Percentiles rank a stretch among this genome's conserved stretches.
Evolutionary conservation across 2,113 vertebrate genomes (phyloP).

Genomic region (Megaceryle maxima): DNA sequence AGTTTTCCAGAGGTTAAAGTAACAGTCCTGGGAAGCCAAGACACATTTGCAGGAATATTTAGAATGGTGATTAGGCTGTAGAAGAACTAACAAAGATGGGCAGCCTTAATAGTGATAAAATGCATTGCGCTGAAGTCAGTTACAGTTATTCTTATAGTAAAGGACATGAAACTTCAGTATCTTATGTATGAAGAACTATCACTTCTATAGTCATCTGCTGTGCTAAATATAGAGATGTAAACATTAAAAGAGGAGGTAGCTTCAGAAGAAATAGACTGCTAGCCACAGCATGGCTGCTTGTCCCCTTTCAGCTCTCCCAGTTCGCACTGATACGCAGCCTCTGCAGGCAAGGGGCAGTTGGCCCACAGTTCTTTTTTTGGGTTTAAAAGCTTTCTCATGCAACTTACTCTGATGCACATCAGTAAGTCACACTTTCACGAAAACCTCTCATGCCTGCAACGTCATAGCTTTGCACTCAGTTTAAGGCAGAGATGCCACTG

Average conservation of each 20-base stretch:
- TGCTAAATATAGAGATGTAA: background rate
- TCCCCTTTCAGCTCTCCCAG: background rate
- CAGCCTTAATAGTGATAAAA: background rate
- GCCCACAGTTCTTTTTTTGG: background rate
- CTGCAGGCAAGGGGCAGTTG: background rate
- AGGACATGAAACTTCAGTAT: background rate
- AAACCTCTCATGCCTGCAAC: background rate
- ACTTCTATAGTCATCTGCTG: background rate
- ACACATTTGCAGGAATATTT: conserved; percentile 31
- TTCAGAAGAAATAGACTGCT: background rate
- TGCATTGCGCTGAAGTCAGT: accelerated
- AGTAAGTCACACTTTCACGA: background rate
- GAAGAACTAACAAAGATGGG: background rate
- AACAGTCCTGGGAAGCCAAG: conserved; percentile 28
- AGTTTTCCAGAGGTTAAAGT: conserved; percentile 50
- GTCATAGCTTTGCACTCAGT: background rate
- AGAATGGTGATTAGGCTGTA: conserved; percentile 1
- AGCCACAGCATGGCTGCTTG: background rate
- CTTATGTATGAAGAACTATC: background rate
- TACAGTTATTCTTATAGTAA: accelerated
- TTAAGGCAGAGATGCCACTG: background rate
- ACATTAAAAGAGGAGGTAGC: background rate
- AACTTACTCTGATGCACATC: background rate
- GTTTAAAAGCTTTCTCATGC: background rate
- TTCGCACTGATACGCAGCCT: accelerated